Base-by-base conservation (phyloP, 2,888 invertebrate species). In the Archips xylosteana region DNA sequence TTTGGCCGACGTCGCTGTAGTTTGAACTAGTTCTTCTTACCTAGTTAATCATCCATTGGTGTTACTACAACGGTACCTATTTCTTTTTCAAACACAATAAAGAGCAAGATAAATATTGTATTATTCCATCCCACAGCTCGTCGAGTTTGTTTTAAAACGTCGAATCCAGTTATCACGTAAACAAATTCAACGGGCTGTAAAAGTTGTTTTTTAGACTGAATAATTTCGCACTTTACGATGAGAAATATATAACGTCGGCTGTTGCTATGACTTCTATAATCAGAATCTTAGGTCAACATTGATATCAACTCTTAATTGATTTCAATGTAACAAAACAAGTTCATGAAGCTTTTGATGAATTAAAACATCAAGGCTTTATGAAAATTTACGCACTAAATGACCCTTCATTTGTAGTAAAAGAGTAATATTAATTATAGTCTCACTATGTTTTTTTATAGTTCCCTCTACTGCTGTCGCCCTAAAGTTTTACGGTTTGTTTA, bases 1-100 rank as follows among this genome's bases (percentile, higher is more conserved):
- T 74, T 74, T 74, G 59, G 69, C 60, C 60, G 45, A 42, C 34
- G 15, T 62, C 63, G 32, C 47, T 39, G 42, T 51, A 69, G 54
- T 62, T 70, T 65, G 49, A 42, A 42, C 32, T 42, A 57, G 66
- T 67, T 67, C 5, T 54, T 61, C 15, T 23, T n/a, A 32, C 54
- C 51, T 32, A 67, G n/a, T 62, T 57, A n/a, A 65, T 57, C 15
- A 62, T 59, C 47, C 15, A 45, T 65, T 68, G 61, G 32, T n/a
- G 12, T 60, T 13, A 59, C 47, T 59, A 12, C 13, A 23, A 9
- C n/a, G 6, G 12, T 23, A 6, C 12, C 45, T 45, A 45, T 57
- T 32, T 12, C 0, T 57, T 23, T 15, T 57, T 0, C 32, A 23
- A n/a, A 47, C 13, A 2, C 13, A 47, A 47, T 63, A 13, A 63